Base-by-base conservation (phyloP, 2,797 vertebrate species). In the Coregonus ussuriensis region DNA sequence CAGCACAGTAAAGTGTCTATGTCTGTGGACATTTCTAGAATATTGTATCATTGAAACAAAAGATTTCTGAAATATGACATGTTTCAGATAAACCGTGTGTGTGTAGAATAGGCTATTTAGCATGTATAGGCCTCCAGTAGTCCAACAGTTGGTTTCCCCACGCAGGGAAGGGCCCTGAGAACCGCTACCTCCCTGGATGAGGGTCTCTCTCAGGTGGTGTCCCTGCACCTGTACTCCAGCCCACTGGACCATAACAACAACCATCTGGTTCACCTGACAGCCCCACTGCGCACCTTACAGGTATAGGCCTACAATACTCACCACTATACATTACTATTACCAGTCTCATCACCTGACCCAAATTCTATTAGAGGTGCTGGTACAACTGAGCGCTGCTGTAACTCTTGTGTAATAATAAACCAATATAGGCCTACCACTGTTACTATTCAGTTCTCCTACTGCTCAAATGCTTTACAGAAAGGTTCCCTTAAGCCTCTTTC, bases 171-270 rank as follows among this genome's bases (percentile, higher is more conserved):
- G 7, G 93, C 97, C 11, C 78, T 99, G 86, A 95, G 90, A 77
- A 97, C 95, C 0, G 94, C 96, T 0, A 84, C 75, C 1, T 95
- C 95, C 21, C 91, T 99, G 16, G 93, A 97, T 1, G 98, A 99
- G 82, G 98, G 98, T 0, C 95, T 99, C 4, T 96, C 96, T 16
- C 94, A 95, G 66, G 96, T 97, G 15, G 87, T 96, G 29, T 86
- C 94, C 15, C 88, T 98, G 3, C 91, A 91, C 3, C 91, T 88
- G 56, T 93, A 93, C 79, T 83, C 92, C 72, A 88, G 80, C 0
- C 70, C 96, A 2, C 93, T 95, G 35, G 92, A 87, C 1, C 92
- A 96, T 89, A 96, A 98, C 35, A 94, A 98, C 81, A 92, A 95
- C 18, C 93, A 83, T 11, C 84, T 99, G 67, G 95, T 99, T 82